A percentile compares a stretch with the other conserved stretches of the same genome.
Conservation (phyloP, 2,797 vertebrate genomes). For the Carcharodon carcharias region DNA sequence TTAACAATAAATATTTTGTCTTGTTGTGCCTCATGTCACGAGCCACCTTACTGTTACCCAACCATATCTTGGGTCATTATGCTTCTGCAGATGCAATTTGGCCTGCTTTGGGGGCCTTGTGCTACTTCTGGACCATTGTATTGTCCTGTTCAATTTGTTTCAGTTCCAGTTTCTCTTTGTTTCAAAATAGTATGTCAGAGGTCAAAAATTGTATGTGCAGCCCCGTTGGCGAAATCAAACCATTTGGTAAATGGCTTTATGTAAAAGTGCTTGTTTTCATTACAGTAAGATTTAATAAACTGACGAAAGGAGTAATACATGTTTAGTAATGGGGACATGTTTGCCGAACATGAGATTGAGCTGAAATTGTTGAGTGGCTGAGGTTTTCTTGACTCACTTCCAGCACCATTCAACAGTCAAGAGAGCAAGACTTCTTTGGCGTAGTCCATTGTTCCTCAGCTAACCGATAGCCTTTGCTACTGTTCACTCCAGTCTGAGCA, state of each 20-base stretch:
- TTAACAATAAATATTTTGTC: neutral
- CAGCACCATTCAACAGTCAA: neutral
- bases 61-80: neutral
- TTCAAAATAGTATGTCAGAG: neutral
- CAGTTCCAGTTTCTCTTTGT: neutral
- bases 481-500: neutral
- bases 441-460: neutral
- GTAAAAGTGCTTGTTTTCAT: too few species aligned
- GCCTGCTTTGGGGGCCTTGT: neutral
- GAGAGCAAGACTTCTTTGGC: neutral
- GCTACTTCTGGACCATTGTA: neutral
- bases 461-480: neutral
- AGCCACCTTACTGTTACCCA: too few species aligned
- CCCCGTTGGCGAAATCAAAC: too few species aligned
- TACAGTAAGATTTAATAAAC: too few species aligned
- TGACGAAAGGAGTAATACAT: too few species aligned
- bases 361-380: neutral
- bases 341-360: neutral
- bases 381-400: neutral
- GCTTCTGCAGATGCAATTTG: neutral
- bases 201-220: too few species aligned
- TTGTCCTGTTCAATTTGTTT: neutral
- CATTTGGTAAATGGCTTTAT: too few species aligned
- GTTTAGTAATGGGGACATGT: too few species aligned
- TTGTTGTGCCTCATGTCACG: too few species aligned